Evolutionary conservation across 2,113 vertebrate genomes (phyloP), one percentile per base, ranked within the genome.

Genomic region (Dascyllus trimaculatus): DNA sequence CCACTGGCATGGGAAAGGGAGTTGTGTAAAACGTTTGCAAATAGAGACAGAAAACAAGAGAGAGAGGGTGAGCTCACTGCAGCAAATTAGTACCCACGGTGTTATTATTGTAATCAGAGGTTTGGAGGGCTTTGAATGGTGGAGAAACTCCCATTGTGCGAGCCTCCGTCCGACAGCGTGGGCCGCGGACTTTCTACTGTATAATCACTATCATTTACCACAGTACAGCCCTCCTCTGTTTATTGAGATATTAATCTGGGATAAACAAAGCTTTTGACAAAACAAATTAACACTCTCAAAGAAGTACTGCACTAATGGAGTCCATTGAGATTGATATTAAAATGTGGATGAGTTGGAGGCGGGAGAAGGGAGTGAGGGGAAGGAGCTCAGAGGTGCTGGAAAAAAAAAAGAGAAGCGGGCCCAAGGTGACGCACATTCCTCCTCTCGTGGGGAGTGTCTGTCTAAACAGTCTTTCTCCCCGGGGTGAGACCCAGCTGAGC

Each of bases 251-350:
- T 94, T 93, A 93, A 93, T 93, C 87, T 86, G 84, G 82, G 89
- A 91, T 91, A 95, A 94, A 95, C 94, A 94, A 93, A 93, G 90
- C 91, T 92, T 94, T 91, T 89, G 89, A 94, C 92, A 93, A 94
- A 94, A 91, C 90, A 92, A 94, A 95, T 92, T 90, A 91, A 88
- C 89, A 85, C 88, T 79, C 82, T 82, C 73, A 85, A 89, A 92
- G 86, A 90, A 86, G 87, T 58, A 84, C 81, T 75, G 67, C 64
- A 56, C 91, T 92, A 92, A 92, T 90, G 88, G 89, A 90, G 91
- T 88, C 89, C 81, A 81, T 78, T 64, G 90, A 93, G 93, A 93
- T 83, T 90, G 91, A 90, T 92, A 93, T 92, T 93, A 92, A 86
- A 91, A 89, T 86, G 64, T 66, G 91, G 82, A 88, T 75, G 81